These are phyloP conservation scores for Heliopora coerulea DNA, from an alignment of 92 coral and sea anemone species.

Conservation along the genomic window DNA sequence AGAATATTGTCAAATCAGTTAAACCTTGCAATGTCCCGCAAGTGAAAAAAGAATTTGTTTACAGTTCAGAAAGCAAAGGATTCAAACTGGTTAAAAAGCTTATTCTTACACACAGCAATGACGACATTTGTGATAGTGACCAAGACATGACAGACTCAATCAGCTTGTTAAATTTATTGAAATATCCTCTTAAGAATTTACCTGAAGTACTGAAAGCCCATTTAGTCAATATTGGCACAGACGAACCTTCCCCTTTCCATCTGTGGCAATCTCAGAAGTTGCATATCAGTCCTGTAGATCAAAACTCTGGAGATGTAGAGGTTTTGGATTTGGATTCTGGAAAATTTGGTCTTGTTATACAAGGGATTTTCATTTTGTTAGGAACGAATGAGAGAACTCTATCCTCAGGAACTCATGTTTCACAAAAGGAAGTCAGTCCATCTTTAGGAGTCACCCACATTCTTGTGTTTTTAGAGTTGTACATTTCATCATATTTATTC, in stretches of 20 bases:
- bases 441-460: conserved; percentile 28
- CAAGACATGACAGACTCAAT: background rate
- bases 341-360: conserved; percentile 21
- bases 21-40: background rate
- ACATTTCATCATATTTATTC: conserved; percentile 30
- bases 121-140: background rate
- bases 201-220: conserved; percentile 23
- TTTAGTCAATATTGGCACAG: background rate
- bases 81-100: conserved; percentile 19
- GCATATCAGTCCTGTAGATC: background rate
- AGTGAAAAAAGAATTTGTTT: background rate
- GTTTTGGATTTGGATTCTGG: conserved; percentile 33
- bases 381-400: background rate
- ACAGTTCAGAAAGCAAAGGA: conserved; percentile 2
- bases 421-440: background rate
- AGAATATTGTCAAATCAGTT: background rate
- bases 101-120: background rate
- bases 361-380: conserved; percentile 17
- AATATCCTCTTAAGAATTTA: conserved; percentile 22
- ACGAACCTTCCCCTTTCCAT: conserved; percentile 15
- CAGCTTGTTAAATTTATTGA: conserved; percentile 29
- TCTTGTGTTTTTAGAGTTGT: conserved; percentile 29
- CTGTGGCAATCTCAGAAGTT: conserved; percentile 20
- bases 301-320: background rate
- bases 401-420: background rate